These are phyloP conservation scores for Ciconia boyciana DNA, from an alignment of 2,113 vertebrate species.

Conservation along the genomic window DNA sequence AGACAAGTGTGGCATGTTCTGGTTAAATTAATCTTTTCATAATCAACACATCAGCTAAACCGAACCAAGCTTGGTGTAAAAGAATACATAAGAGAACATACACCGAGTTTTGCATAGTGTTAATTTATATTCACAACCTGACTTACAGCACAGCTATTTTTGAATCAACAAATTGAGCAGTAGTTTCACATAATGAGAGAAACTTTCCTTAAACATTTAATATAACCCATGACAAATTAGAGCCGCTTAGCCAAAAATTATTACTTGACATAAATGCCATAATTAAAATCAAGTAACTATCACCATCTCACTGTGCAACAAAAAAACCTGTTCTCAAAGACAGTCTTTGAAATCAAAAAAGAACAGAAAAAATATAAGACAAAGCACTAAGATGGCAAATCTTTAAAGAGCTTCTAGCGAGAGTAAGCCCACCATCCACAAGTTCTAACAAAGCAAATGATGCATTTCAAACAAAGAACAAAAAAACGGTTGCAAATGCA, in stretches of 20 bases:
- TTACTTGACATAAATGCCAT: conserved; percentile 21
- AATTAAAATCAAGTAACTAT: conserved; percentile 47
- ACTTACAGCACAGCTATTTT: conserved; percentile 34
- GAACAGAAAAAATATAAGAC: neutral
- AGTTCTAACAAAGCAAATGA: neutral
- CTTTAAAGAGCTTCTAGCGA: neutral
- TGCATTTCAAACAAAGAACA: neutral
- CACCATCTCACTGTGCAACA: neutral
- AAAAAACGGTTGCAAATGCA: neutral
- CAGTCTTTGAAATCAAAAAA: conserved; percentile 26
- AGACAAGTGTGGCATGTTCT: conserved; percentile 12
- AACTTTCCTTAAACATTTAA: conserved; percentile 26
- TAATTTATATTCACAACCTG: conserved; percentile 16
- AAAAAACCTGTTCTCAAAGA: conserved; percentile 25
- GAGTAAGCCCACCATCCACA: neutral
- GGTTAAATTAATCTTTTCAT: neutral
- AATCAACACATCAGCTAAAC: neutral
- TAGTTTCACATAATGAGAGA: conserved; percentile 12
- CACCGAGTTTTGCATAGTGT: neutral
- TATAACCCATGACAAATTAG: conserved; percentile 32
- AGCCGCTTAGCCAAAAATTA: conserved; percentile 30
- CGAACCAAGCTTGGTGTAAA: conserved; percentile 5
- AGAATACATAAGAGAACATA: neutral
- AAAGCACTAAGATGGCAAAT: neutral
- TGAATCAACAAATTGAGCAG: conserved; percentile 29